Evolutionary conservation across 2,797 vertebrate species (phyloP), one percentile per base, ranked within the genome.

Genomic region (Peromyscus aztecus): DNA sequence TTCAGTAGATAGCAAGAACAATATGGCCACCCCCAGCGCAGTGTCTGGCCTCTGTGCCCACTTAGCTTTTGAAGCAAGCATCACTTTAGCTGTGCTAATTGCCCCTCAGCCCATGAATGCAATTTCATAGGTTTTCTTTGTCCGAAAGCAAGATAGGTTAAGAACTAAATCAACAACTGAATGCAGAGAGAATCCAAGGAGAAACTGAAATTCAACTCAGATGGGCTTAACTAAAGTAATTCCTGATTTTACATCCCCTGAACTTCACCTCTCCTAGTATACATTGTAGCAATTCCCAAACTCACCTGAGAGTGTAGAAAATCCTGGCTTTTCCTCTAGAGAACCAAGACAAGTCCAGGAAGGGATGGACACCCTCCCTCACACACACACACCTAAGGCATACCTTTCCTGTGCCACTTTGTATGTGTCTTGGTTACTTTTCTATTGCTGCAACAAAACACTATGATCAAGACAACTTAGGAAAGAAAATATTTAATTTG

Each of bases 141-240:
- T 85, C 77, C 82, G 31, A 43, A 55, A 75, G 75, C 37, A 89
- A 94, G 16, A 29, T 6, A 77, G 80, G 27, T 95, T 85, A 83
- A 71, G 89, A 86, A 92, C 1, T 52, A 37, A 92, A 31, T 91
- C 78, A 59, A 85, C 84, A 94, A 57, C 75, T 40, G 27, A 69
- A 49, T 61, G 3, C 75, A 65, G 59, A 55, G 23, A 49, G 34
- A 80, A 94, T n/a, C 17, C 46, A 49, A 78, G 78, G 76, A 67
- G 69, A 93, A 94, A 57, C 43, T 90, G 34, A 96, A 93, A 2
- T 80, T 94, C 85, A 85, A 2, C 63, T 83, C 77, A 88, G 17
- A 95, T 4, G 19, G 63, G 14, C 80, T 90, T 90, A 85, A 87
- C 13, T 21, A 55, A 80, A 93, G 82, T 55, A 27, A 29, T 61